phyloP scores from a whole-genome alignment of 2,888 invertebrate species.

The Buathra laborator region DNA sequence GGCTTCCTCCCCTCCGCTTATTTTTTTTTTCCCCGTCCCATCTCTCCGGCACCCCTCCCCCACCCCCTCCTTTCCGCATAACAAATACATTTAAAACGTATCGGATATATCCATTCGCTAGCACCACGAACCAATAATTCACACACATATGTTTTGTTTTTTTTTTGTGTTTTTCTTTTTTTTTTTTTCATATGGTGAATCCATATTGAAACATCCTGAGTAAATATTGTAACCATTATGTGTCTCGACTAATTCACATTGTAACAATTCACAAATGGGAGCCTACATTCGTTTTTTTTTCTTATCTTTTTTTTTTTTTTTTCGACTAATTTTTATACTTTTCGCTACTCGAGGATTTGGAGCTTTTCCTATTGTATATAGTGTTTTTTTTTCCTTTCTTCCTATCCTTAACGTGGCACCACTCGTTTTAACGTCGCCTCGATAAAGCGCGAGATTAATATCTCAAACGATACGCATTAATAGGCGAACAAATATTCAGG shows the following conservation, averaged over 20 bases:
- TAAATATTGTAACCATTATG: slow-evolving; percentile 85
- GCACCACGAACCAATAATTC: slow-evolving; percentile 83
- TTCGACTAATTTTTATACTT: not conserved
- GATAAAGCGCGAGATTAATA: slow-evolving; percentile 29
- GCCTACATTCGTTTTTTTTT: slow-evolving; percentile 51
- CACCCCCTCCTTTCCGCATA: slow-evolving; percentile 59
- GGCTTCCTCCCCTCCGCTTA: slow-evolving; percentile 2
- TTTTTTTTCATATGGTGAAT: slow-evolving; percentile 72
- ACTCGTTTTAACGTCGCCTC: slow-evolving; percentile 2
- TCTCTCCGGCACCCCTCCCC: slow-evolving; percentile 5
- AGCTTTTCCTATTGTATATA: slow-evolving; percentile 5
- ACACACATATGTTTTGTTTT: slow-evolving; percentile 72
- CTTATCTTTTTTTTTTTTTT: slow-evolving; percentile 30
- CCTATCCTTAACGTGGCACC: not conserved
- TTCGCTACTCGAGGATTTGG: slow-evolving; percentile 12
- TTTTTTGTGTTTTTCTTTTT: slow-evolving; percentile 67
- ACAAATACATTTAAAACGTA: slow-evolving; percentile 80
- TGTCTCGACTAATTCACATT: slow-evolving; percentile 79
- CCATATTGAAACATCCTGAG: slow-evolving; percentile 85
- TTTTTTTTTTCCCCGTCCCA: slow-evolving; percentile 4
- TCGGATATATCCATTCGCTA: slow-evolving; percentile 79
- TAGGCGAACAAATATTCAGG: slow-evolving; percentile 13
- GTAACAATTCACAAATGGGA: slow-evolving; percentile 80
- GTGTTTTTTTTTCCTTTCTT: slow-evolving; percentile 7
- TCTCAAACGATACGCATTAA: slow-evolving; percentile 23